A percentile compares a stretch with the other conserved stretches of the same genome.
phyloP scores from a whole-genome alignment of 1,140 invertebrate genomes.

The Agrypnia vestita region DNA sequence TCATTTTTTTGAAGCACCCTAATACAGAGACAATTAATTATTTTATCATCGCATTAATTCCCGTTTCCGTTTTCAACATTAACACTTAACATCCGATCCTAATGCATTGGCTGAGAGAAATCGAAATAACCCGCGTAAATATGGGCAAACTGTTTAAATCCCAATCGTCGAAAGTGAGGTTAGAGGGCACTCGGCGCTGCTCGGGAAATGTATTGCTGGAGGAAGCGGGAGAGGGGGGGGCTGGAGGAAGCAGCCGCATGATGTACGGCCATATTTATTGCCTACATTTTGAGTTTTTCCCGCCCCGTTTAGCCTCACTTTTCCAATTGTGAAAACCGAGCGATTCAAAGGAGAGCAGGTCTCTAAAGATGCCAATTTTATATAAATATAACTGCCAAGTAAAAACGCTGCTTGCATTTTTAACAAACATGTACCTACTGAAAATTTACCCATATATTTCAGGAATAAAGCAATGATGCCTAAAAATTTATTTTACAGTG shows the following conservation, averaged over 20 bases:
- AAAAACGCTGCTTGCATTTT: not conserved
- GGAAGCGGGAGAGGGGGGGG: not conserved
- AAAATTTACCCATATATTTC: not conserved
- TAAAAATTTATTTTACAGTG: not conserved
- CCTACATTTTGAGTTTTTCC: not conserved
- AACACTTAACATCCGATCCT: too few relatives aligned
- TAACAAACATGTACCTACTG: not conserved
- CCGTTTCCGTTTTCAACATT: too few relatives aligned
- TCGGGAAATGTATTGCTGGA: not conserved
- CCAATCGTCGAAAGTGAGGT: too few relatives aligned
- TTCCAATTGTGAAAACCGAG: not conserved
- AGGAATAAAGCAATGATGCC: too few relatives aligned
- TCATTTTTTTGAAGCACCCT: too few relatives aligned
- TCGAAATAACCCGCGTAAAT: too few relatives aligned
- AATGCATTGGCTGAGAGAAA: too few relatives aligned
- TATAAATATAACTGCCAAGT: not conserved
- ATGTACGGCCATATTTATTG: slow-evolving; percentile 3
- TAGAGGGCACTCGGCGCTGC: too few relatives aligned
- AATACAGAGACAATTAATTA: too few relatives aligned
- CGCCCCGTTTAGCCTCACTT: not conserved
- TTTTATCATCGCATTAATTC: too few relatives aligned
- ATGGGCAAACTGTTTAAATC: too few relatives aligned
- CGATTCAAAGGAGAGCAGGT: not conserved
- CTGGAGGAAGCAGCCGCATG: not conserved
- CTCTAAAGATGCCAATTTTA: not conserved